Percentiles rank a stretch among this genome's conserved stretches.
Conservation (phyloP, 2,797 vertebrate genomes). For the Moxostoma hubbsi region DNA sequence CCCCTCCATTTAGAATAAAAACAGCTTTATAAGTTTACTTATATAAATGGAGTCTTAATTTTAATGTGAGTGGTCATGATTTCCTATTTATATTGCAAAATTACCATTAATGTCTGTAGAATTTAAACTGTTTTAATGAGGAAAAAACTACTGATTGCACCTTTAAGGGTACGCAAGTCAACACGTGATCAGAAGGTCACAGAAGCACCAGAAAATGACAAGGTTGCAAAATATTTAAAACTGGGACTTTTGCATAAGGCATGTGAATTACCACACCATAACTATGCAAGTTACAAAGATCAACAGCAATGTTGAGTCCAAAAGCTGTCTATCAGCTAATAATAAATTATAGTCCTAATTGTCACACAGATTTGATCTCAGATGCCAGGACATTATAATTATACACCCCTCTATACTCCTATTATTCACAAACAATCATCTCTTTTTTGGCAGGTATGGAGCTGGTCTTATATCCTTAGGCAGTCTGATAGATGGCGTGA, state of each 20-base stretch:
- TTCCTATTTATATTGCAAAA: no score
- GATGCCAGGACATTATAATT: constrained; percentile 40
- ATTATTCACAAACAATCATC: constrained; percentile 22
- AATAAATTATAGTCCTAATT: constrained; percentile 12
- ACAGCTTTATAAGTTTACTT: no score
- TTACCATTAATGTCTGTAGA: no score
- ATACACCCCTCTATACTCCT: neutral
- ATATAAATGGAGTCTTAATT: no score
- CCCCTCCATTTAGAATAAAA: no score
- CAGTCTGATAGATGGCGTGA: constrained; percentile 75
- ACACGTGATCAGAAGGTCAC: no score
- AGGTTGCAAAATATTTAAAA: no score
- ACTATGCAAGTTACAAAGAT: constrained; percentile 19
- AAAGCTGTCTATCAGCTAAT: constrained; percentile 38
- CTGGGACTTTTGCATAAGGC: neutral
- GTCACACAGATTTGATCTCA: neutral
- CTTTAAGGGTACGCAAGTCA: no score
- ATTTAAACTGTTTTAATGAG: no score
- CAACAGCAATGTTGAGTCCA: constrained; percentile 25
- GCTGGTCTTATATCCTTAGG: constrained; percentile 76
- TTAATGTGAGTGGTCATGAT: no score
- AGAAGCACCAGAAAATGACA: no score
- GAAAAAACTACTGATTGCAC: no score
- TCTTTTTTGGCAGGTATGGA: constrained; percentile 69
- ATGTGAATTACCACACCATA: neutral